A percentile compares a stretch with the other conserved stretches of the same genome.
These are phyloP conservation scores for Drosophila busckii DNA, from an alignment of 1,140 invertebrate species.

Conservation along the genomic window DNA sequence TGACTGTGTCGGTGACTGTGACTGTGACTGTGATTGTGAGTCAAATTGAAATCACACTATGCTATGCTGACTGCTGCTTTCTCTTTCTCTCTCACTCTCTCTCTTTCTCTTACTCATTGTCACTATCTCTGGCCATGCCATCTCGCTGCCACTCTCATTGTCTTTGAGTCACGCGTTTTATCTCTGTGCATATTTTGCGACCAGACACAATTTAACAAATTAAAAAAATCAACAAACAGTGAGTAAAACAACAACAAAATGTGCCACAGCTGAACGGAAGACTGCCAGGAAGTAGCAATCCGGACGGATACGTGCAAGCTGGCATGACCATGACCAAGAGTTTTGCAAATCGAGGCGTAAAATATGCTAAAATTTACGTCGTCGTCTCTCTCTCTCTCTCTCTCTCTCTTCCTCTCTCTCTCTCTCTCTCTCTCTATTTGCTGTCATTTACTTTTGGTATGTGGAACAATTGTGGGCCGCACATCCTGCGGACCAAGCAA, in stretches of 20 bases:
- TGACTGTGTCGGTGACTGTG: background rate
- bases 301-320: constrained; percentile 39
- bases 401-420: too few species aligned
- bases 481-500: too few species aligned
- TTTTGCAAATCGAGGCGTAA: constrained; percentile 33
- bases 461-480: too few species aligned
- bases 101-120: constrained; percentile 23
- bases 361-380: constrained; percentile 51
- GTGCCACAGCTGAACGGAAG: constrained; percentile 15
- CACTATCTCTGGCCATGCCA: constrained; percentile 10
- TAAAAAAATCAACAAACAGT: constrained; percentile 43
- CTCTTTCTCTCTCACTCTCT: background rate
- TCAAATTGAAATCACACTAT: constrained; percentile 26
- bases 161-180: background rate
- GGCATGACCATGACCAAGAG: constrained; percentile 46
- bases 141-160: too few species aligned
- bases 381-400: too few species aligned
- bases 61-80: background rate
- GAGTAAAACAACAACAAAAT: constrained; percentile 20
- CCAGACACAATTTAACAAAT: constrained; percentile 71
- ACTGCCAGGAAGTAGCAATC: constrained; percentile 33
- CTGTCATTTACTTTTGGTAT: too few species aligned
- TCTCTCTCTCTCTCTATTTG: too few species aligned
- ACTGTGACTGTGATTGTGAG: constrained; percentile 13
- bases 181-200: constrained; percentile 10